Percentiles rank a stretch among this genome's conserved stretches.
These are phyloP conservation scores for Calameuta filiformis DNA, from an alignment of 2,888 invertebrate genomes.

Conservation along the genomic window DNA sequence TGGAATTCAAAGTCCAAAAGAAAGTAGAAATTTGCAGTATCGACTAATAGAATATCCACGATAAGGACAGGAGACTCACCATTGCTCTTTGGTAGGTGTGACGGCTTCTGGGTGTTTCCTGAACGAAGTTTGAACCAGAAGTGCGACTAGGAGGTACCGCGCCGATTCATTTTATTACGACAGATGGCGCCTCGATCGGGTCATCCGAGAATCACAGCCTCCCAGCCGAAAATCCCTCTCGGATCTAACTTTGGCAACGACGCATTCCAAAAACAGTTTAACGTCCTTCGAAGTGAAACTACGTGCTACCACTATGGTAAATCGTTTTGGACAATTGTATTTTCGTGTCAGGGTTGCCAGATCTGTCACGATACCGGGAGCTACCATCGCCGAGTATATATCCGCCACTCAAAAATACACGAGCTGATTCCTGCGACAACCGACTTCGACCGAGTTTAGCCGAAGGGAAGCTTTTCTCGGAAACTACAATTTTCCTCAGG, in stretches of 20 bases:
- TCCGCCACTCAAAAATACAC: not conserved
- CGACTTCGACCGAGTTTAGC: not conserved
- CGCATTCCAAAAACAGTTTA: slow-evolving; percentile 62
- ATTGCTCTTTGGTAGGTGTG: slow-evolving; percentile 60
- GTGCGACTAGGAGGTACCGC: slow-evolving; percentile 78
- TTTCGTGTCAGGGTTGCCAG: slow-evolving; percentile 54
- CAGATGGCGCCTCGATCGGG: slow-evolving; percentile 78
- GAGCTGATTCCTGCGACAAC: not conserved
- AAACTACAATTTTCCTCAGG: not conserved
- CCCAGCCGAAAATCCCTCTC: slow-evolving; percentile 42
- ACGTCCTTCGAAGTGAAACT: slow-evolving; percentile 38
- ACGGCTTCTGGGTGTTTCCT: slow-evolving; percentile 73
- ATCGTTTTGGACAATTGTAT: slow-evolving; percentile 52
- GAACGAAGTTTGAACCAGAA: slow-evolving; percentile 82
- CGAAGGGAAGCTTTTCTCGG: not conserved
- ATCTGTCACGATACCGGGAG: slow-evolving; percentile 24
- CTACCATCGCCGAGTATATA: not conserved
- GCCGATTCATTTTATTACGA: slow-evolving; percentile 79
- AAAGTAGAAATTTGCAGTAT: not conserved
- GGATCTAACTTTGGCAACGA: slow-evolving; percentile 47
- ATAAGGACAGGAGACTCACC: slow-evolving; percentile 55
- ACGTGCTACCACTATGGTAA: slow-evolving; percentile 50
- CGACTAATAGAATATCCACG: not conserved
- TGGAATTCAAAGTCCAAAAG: not conserved
- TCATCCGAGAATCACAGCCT: slow-evolving; percentile 72